Evolutionary conservation across 2,797 vertebrate species (phyloP).

Genomic region (Percopsis omiscomaycus): DNA sequence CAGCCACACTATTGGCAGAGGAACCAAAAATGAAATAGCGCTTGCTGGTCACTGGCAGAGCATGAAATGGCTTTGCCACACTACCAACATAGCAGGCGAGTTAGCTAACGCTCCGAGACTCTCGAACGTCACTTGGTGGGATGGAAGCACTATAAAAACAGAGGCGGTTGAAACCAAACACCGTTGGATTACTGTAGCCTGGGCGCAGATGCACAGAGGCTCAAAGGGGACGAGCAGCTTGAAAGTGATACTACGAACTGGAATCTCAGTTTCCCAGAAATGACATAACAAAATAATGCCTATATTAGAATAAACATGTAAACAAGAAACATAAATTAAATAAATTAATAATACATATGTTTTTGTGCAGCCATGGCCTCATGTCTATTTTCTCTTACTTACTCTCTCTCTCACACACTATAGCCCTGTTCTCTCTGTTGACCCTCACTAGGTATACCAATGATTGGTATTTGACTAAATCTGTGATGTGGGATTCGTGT

Average conservation of each 20-base stretch:
- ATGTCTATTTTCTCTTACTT: not conserved
- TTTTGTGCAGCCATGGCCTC: not conserved
- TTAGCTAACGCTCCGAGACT: slow-evolving; percentile 55
- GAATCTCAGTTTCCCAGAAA: slow-evolving; percentile 40
- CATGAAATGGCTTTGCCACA: slow-evolving; percentile 60
- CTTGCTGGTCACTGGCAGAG: slow-evolving; percentile 50
- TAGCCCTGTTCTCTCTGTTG: slow-evolving; percentile 29
- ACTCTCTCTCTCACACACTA: not conserved
- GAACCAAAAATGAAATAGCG: slow-evolving; percentile 34
- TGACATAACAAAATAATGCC: slow-evolving; percentile 55
- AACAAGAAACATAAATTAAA: not conserved
- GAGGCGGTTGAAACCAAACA: slow-evolving; percentile 71
- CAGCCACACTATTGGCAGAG: slow-evolving; percentile 15
- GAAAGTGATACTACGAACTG: slow-evolving; percentile 43
- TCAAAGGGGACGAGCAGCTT: slow-evolving; percentile 53
- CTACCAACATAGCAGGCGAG: slow-evolving; percentile 57
- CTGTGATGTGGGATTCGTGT: slow-evolving; percentile 10
- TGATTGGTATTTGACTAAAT: slow-evolving; percentile 47
- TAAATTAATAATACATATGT: too few relatives aligned
- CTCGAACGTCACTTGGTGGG: slow-evolving; percentile 53
- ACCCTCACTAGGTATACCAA: slow-evolving; percentile 61
- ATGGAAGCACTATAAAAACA: slow-evolving; percentile 58
- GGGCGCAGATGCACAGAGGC: slow-evolving; percentile 54
- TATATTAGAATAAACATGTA: slow-evolving; percentile 22
- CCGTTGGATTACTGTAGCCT: slow-evolving; percentile 66